phyloP scores from a whole-genome alignment of 2,888 invertebrate genomes.

The Hyles lineata region DNA sequence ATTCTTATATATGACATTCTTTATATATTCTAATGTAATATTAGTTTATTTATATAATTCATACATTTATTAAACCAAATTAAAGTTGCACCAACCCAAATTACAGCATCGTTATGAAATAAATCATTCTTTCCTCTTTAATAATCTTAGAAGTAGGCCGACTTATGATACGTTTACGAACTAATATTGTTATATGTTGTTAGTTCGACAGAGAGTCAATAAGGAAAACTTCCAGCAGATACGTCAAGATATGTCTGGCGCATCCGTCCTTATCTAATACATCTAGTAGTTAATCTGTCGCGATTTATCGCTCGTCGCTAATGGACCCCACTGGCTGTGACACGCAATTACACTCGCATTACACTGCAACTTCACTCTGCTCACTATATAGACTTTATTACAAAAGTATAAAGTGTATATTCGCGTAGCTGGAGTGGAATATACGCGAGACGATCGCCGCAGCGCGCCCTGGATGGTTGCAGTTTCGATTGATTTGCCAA shows the following conservation, averaged over 20 bases:
- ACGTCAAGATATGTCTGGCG: background rate
- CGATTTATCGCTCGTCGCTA: slow-evolving; percentile 44
- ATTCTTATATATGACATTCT: too few relatives aligned
- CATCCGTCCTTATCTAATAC: slow-evolving; percentile 14
- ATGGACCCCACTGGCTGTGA: slow-evolving; percentile 55
- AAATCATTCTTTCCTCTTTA: too few relatives aligned
- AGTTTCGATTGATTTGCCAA: slow-evolving; percentile 28
- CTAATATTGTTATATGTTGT: too few relatives aligned
- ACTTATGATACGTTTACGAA: too few relatives aligned
- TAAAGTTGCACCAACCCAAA: too few relatives aligned
- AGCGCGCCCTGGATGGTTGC: slow-evolving; percentile 2
- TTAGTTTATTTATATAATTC: too few relatives aligned
- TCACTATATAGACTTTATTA: background rate
- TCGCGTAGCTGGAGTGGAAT: slow-evolving; percentile 15
- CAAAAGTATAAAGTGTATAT: background rate
- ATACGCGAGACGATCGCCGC: slow-evolving; percentile 29
- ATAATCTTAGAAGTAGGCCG: too few relatives aligned
- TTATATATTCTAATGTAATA: too few relatives aligned
- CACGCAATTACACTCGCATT: slow-evolving; percentile 56
- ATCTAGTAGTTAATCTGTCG: slow-evolving; percentile 39
- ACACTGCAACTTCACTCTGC: slow-evolving; percentile 32
- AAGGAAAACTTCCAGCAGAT: too few relatives aligned
- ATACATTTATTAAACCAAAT: too few relatives aligned
- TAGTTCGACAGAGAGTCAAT: too few relatives aligned
- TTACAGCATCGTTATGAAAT: too few relatives aligned